phyloP scores from a whole-genome alignment of 2,113 vertebrate genomes.

The sheep (Ovis aries) region DNA sequence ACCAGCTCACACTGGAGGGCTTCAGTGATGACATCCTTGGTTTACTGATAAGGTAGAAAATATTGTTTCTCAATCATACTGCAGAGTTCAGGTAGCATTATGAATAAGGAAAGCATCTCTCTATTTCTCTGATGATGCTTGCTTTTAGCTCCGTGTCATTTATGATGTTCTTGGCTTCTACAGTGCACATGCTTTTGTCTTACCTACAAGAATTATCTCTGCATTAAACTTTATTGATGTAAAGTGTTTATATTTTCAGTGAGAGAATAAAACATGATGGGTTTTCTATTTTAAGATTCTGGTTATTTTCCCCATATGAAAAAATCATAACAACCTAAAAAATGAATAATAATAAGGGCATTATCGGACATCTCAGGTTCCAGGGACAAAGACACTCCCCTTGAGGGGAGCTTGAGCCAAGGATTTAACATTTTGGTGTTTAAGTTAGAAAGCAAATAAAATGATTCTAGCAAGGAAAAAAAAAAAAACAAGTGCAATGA shows the following conservation, averaged over 20 bases:
- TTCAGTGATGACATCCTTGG: background rate
- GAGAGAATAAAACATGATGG: background rate
- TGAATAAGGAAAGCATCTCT: background rate
- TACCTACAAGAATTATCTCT: constrained; percentile 23
- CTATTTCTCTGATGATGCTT: background rate
- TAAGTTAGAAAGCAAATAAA: background rate
- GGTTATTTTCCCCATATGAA: background rate
- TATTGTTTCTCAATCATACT: background rate
- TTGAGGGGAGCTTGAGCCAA: background rate
- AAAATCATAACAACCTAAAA: background rate
- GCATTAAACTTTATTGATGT: background rate
- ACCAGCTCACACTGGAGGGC: background rate
- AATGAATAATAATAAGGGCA: background rate
- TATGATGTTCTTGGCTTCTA: constrained; percentile 3
- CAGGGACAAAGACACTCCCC: background rate
- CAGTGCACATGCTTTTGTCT: background rate
- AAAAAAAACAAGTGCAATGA: background rate
- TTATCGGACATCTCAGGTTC: background rate
- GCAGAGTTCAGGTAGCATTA: background rate
- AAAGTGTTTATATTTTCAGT: background rate
- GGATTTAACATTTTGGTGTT: background rate
- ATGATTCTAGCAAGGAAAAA: background rate
- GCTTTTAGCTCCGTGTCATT: constrained; percentile 17
- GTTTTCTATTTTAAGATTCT: background rate
- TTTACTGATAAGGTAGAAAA: background rate